A percentile compares a stretch with the other conserved stretches of the same genome.
phyloP scores from a whole-genome alignment of 2,113 vertebrate genomes.

The Chaetodon auriga region DNA sequence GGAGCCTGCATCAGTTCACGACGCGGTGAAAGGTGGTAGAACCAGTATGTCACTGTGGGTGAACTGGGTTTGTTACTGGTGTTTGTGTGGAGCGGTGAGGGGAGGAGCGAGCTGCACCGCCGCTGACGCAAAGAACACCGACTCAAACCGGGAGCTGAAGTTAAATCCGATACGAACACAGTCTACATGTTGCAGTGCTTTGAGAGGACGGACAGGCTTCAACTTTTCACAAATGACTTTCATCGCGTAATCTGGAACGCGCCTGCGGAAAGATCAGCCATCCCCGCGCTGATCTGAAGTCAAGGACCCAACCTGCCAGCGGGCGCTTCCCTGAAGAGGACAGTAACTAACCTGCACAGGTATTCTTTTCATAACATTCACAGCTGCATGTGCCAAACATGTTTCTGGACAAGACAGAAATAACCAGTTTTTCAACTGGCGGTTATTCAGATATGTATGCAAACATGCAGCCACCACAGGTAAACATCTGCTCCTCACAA shows the following conservation, averaged over 20 bases:
- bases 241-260: background rate
- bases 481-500: background rate
- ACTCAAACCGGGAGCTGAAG: background rate
- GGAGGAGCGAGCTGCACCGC: conserved; percentile 46
- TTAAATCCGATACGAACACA: conserved; percentile 9
- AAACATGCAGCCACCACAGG: background rate
- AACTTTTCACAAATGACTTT: background rate
- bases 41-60: too few species aligned
- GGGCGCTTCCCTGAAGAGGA: conserved; percentile 10
- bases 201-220: background rate
- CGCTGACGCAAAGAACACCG: background rate
- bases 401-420: accelerated
- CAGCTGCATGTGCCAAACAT: background rate
- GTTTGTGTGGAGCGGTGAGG: background rate
- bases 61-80: background rate
- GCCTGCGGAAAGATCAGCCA: background rate
- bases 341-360: conserved; percentile 52
- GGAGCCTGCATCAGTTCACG: background rate
- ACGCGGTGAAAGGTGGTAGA: too few species aligned
- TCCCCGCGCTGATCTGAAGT: background rate
- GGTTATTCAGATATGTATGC: background rate
- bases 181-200: background rate
- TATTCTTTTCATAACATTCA: background rate
- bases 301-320: background rate
- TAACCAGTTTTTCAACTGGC: too few species aligned